These are phyloP conservation scores for Syngnathus acus DNA, from an alignment of 2,797 vertebrate genomes.

Conservation along the genomic window DNA sequence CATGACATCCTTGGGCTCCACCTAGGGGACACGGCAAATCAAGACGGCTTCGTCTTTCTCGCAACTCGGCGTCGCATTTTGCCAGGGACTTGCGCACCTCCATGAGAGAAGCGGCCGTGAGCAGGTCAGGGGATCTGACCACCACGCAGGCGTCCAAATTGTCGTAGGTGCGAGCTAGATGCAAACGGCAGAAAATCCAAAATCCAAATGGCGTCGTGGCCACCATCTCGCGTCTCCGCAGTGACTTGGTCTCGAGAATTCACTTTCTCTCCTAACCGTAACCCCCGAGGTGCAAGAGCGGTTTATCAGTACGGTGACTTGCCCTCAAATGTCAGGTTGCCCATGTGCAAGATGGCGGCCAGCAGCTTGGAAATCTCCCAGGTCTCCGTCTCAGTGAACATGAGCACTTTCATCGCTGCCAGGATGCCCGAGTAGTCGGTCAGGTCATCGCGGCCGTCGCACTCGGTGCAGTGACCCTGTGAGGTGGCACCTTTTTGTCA, in stretches of 20 bases:
- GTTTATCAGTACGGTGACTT: background rate
- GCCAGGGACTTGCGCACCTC: slow-evolving; percentile 69
- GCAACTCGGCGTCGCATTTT: background rate
- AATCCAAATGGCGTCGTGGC: background rate
- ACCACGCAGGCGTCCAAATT: slow-evolving; percentile 93
- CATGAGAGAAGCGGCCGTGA: slow-evolving; percentile 79
- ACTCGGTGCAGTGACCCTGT: slow-evolving; percentile 86
- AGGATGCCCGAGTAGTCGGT: slow-evolving; percentile 92
- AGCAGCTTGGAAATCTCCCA: slow-evolving; percentile 95
- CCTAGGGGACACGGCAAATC: slow-evolving; percentile 60
- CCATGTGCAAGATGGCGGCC: slow-evolving; percentile 92
- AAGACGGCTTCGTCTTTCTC: background rate
- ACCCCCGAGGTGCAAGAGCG: no score
- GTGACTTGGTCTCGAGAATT: background rate
- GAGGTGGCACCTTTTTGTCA: background rate
- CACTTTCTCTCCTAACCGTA: background rate
- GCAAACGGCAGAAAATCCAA: slow-evolving; percentile 1
- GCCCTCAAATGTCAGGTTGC: slow-evolving; percentile 92
- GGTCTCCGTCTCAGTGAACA: slow-evolving; percentile 94
- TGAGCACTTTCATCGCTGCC: slow-evolving; percentile 94
- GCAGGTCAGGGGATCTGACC: slow-evolving; percentile 77
- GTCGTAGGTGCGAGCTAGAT: slow-evolving; percentile 81
- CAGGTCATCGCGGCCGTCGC: slow-evolving; percentile 88
- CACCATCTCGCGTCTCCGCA: background rate
- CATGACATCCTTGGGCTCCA: slow-evolving; percentile 87